phyloP scores from a whole-genome alignment of 2,888 invertebrate genomes.

The Sinhomidia bicolor region DNA sequence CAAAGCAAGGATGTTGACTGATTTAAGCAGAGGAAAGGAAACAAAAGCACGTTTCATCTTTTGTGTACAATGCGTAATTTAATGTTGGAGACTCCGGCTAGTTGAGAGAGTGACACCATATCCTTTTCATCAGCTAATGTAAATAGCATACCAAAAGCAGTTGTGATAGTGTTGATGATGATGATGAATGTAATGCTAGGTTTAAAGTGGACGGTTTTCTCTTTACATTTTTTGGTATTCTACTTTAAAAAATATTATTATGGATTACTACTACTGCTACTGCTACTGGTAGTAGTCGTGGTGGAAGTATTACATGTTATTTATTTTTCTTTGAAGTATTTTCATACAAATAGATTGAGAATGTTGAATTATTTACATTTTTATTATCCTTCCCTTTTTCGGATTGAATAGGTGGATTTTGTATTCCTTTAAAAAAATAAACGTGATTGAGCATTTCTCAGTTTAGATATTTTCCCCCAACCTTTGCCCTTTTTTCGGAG shows the following conservation, averaged over 20 bases:
- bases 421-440: conserved; percentile 16
- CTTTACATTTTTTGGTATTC: not conserved
- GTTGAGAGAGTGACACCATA: conserved; percentile 20
- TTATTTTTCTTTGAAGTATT: not conserved
- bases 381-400: not conserved
- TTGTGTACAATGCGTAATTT: not conserved
- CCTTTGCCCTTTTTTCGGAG: conserved; percentile 52
- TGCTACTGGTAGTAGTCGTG: no score
- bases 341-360: not conserved
- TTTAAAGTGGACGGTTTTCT: not conserved
- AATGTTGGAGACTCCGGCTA: not conserved
- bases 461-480: conserved; percentile 14
- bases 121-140: conserved; percentile 57
- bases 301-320: not conserved
- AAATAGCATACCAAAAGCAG: conserved; percentile 2
- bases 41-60: not conserved
- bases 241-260: not conserved
- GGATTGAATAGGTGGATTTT: conserved; percentile 16
- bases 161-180: not conserved
- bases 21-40: conserved; percentile 6
- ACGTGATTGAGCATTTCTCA: conserved; percentile 41
- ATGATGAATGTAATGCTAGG: not conserved
- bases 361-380: conserved; percentile 4
- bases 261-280: not conserved
- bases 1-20: not conserved